phyloP scores from a whole-genome alignment of 1,140 invertebrate genomes.

The Bathynomus jamesi region DNA sequence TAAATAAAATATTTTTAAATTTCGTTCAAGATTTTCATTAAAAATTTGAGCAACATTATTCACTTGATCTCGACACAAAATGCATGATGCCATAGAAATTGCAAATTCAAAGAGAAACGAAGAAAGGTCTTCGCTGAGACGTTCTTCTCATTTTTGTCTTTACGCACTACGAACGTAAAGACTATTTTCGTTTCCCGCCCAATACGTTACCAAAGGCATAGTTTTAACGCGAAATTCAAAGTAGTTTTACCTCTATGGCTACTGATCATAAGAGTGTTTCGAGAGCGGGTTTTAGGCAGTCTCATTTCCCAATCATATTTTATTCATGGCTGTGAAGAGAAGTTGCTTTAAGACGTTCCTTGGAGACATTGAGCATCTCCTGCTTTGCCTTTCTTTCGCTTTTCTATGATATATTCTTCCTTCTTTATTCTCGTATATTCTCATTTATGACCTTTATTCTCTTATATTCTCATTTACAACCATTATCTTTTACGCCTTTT shows the following conservation, averaged over 20 bases:
- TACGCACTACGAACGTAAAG: neutral
- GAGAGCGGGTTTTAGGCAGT: neutral
- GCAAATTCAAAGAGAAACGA: neutral
- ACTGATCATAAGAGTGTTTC: neutral
- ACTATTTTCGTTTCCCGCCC: neutral
- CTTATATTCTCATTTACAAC: neutral
- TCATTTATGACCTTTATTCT: neutral
- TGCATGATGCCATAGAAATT: constrained; percentile 1
- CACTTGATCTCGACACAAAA: neutral
- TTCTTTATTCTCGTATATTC: too few species aligned
- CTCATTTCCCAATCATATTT: constrained; percentile 1
- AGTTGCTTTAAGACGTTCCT: neutral
- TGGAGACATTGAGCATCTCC: neutral
- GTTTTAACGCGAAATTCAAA: neutral
- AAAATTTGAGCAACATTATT: neutral
- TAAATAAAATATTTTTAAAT: neutral
- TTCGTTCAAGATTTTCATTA: neutral
- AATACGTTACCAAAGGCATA: neutral
- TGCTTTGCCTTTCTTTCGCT: neutral
- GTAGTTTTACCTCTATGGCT: neutral
- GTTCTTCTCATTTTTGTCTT: neutral
- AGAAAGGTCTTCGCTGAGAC: neutral
- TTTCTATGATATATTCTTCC: too few species aligned
- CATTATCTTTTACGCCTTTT: neutral
- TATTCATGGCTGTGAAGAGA: neutral